Evolutionary conservation across 2,113 vertebrate species (phyloP).

Genomic region (Eleginops maclovinus): DNA sequence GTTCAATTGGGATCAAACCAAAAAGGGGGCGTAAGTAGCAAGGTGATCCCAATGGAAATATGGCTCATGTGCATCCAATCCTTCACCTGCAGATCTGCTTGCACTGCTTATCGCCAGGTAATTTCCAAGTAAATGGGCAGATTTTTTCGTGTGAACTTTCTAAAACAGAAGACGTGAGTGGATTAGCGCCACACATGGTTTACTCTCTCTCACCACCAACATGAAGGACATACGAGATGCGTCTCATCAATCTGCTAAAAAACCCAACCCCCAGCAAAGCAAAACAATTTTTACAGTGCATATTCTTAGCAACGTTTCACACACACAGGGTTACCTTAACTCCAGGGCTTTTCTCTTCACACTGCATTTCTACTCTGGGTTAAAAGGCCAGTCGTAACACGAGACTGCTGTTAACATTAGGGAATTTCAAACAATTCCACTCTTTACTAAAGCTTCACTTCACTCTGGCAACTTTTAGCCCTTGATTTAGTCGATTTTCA

Average conservation of each 20-base stretch:
- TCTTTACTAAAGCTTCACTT: no score
- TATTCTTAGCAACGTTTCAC: no score
- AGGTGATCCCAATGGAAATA: constrained; percentile 57
- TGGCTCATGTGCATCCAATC: constrained; percentile 59
- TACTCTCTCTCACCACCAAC: constrained; percentile 22
- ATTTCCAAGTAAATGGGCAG: constrained; percentile 74
- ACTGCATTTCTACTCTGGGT: no score
- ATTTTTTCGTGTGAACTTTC: constrained; percentile 42
- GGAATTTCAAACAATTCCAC: no score
- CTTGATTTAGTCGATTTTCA: no score
- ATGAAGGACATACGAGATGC: constrained; percentile 43
- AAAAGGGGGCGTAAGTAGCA: constrained; percentile 4
- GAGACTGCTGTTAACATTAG: no score
- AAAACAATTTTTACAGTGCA: neutral
- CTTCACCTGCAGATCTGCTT: constrained; percentile 62
- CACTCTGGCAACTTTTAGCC: no score
- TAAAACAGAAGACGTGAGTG: constrained; percentile 43
- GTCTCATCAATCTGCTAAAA: constrained; percentile 37
- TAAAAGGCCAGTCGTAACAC: no score
- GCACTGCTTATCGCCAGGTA: constrained; percentile 45
- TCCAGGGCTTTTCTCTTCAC: no score
- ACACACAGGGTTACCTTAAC: no score
- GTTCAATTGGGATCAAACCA: constrained; percentile 17
- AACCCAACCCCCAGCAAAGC: neutral
- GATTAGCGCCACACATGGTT: constrained; percentile 49